Evolutionary conservation across 2,888 invertebrate species (phyloP).

Genomic region (Uloborus plumipes): DNA sequence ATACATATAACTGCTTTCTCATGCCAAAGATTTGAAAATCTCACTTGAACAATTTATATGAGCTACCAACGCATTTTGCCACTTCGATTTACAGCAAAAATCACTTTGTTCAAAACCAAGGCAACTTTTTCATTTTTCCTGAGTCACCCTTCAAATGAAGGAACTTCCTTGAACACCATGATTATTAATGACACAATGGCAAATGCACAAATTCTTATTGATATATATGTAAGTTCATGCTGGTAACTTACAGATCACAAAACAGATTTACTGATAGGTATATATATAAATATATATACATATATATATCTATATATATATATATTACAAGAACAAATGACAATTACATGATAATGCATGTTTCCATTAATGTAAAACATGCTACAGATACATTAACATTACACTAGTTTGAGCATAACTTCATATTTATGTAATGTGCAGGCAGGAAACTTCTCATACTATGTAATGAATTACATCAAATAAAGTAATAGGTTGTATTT

Average conservation of each 20-base stretch:
- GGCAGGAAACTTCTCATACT: slow-evolving; percentile 48
- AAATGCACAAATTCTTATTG: slow-evolving; percentile 52
- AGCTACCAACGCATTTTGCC: slow-evolving; percentile 38
- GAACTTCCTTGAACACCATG: slow-evolving; percentile 36
- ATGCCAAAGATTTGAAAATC: slow-evolving; percentile 33
- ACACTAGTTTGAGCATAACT: slow-evolving; percentile 64
- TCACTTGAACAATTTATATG: slow-evolving; percentile 27
- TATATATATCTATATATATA: too few relatives aligned
- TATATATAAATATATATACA: not conserved
- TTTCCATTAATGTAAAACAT: slow-evolving; percentile 39
- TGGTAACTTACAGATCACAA: slow-evolving; percentile 47
- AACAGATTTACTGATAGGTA: slow-evolving; percentile 50
- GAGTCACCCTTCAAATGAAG: slow-evolving; percentile 44
- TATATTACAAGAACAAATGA: slow-evolving; percentile 54
- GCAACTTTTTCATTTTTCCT: slow-evolving; percentile 53
- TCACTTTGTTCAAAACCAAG: slow-evolving; percentile 52
- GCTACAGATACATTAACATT: slow-evolving; percentile 52
- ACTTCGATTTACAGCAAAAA: slow-evolving; percentile 33
- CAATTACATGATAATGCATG: slow-evolving; percentile 49
- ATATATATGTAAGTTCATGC: slow-evolving; percentile 53
- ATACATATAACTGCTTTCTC: slow-evolving; percentile 9
- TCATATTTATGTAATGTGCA: slow-evolving; percentile 59
- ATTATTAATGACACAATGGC: slow-evolving; percentile 40
- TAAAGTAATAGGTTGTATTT: slow-evolving; percentile 53
- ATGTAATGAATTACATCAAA: slow-evolving; percentile 47